Evolutionary conservation across 1,140 invertebrate species (phyloP).

Genomic region (Bacillus rossius): DNA sequence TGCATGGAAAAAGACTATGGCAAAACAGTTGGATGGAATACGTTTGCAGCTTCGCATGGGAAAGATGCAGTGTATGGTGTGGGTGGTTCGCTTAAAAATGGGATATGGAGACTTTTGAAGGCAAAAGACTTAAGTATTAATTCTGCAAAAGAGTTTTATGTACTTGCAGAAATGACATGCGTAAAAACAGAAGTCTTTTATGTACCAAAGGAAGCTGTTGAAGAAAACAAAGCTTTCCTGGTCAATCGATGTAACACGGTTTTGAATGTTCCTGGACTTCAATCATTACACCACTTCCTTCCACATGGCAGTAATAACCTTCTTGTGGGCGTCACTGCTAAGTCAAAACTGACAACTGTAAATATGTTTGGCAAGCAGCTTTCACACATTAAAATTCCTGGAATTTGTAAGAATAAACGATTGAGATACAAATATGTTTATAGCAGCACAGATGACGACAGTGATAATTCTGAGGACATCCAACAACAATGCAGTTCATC

Average conservation of each 20-base stretch:
- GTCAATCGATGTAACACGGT: conserved; percentile 1
- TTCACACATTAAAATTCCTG: neutral
- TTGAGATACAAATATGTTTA: neutral
- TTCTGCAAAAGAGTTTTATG: conserved; percentile 4
- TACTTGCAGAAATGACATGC: neutral
- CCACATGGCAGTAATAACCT: neutral
- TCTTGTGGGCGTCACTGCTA: neutral
- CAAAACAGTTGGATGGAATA: conserved; percentile 27
- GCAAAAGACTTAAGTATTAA: neutral
- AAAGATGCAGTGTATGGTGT: conserved; percentile 28
- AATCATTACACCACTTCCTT: neutral
- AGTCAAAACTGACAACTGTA: neutral
- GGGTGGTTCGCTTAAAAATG: conserved; percentile 22
- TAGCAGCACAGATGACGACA: neutral
- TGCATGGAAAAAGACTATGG: conserved; percentile 23
- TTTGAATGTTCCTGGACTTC: too few species aligned
- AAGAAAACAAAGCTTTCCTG: neutral
- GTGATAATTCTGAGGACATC: neutral
- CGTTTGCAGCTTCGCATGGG: conserved; percentile 30
- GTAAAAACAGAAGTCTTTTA: neutral
- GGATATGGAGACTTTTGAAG: conserved; percentile 1
- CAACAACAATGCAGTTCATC: neutral
- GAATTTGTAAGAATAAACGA: neutral
- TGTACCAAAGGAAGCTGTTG: conserved; percentile 1
- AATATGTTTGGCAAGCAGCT: neutral